These are phyloP conservation scores for Temnothorax unifasciatus DNA, from an alignment of 2,888 invertebrate genomes.

Conservation along the genomic window DNA sequence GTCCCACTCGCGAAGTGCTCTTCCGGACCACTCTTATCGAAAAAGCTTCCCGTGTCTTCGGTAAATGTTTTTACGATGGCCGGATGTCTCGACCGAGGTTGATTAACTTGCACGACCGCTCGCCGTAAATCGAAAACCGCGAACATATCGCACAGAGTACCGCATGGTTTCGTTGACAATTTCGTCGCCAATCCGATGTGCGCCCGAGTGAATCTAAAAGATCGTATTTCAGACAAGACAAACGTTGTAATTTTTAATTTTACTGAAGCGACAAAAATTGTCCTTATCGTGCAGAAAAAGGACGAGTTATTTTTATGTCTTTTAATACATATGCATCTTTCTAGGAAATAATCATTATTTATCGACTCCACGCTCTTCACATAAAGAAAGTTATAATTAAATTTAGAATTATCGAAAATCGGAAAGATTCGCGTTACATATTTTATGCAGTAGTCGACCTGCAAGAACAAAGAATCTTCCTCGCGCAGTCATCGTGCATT, in stretches of 20 bases:
- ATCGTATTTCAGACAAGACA: neutral
- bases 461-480: neutral
- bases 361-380: neutral
- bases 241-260: neutral
- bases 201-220: neutral
- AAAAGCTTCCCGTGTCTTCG: slow-evolving; percentile 3
- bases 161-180: neutral
- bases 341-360: neutral
- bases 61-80: slow-evolving; percentile 42
- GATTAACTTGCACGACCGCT: slow-evolving; percentile 47
- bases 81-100: slow-evolving; percentile 36
- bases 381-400: neutral
- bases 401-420: neutral
- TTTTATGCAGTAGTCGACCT: neutral
- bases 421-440: neutral
- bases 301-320: neutral
- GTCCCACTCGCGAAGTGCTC: slow-evolving; percentile 5
- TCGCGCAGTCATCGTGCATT: slow-evolving; percentile 19
- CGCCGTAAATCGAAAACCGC: slow-evolving; percentile 47
- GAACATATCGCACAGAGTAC: slow-evolving; percentile 15
- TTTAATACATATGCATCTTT: neutral
- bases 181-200: neutral
- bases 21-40: slow-evolving; percentile 1
- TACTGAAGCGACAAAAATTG: neutral
- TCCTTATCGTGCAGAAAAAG: neutral